phyloP scores from a whole-genome alignment of 2,888 invertebrate species.

The Scaptomyza polygonia region DNA sequence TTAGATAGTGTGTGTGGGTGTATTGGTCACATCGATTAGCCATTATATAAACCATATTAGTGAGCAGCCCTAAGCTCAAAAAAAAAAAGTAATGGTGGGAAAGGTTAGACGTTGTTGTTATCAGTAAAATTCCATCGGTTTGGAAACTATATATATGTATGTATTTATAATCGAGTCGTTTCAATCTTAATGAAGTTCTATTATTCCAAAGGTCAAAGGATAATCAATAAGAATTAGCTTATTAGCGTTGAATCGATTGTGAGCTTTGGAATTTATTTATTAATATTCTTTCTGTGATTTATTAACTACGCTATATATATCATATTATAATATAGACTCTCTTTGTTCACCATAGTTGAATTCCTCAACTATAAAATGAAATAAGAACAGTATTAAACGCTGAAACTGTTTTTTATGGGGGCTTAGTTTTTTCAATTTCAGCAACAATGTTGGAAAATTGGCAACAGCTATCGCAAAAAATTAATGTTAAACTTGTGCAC shows the following conservation, averaged over 20 bases:
- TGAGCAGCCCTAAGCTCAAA: background rate
- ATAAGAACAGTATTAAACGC: background rate
- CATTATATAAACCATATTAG: constrained; percentile 2
- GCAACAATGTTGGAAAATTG: constrained; percentile 6
- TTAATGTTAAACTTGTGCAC: constrained; percentile 40
- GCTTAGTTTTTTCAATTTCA: constrained; percentile 16
- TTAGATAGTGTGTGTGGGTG: constrained; percentile 12
- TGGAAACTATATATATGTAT: too few species aligned
- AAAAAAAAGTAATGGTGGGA: background rate
- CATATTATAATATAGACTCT: too few species aligned
- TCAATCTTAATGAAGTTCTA: background rate
- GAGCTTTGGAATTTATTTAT: too few species aligned
- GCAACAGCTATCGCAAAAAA: constrained; percentile 38
- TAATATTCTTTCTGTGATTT: too few species aligned
- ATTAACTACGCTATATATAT: too few species aligned
- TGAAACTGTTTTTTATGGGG: background rate
- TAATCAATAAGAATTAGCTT: background rate
- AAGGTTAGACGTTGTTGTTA: background rate
- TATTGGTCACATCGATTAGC: constrained; percentile 48
- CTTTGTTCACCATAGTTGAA: too few species aligned
- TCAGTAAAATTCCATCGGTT: background rate
- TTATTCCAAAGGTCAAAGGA: background rate
- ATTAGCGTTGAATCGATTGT: background rate
- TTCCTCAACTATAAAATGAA: background rate
- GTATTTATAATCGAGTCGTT: background rate